Evolutionary conservation across 1,140 invertebrate species (phyloP).

Genomic region (Zaprionus davidi): DNA sequence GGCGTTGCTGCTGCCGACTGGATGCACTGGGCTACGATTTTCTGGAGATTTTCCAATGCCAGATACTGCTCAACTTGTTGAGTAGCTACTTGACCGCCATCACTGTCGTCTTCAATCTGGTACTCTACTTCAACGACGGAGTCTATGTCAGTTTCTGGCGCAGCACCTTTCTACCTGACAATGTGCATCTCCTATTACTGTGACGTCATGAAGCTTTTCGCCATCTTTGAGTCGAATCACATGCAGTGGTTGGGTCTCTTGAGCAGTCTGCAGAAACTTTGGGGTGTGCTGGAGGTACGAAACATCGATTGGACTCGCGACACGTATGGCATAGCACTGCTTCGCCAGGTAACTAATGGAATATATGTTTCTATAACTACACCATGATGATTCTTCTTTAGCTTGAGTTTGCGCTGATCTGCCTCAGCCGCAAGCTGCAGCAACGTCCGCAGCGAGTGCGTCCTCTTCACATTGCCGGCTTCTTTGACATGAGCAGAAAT

Average conservation of each 20-base stretch:
- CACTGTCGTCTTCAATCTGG: constrained; percentile 49
- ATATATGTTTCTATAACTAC: background rate
- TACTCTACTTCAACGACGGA: constrained; percentile 26
- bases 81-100: constrained; percentile 51
- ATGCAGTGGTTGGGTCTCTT: constrained; percentile 3
- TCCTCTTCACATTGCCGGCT: constrained; percentile 48
- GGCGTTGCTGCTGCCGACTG: constrained; percentile 36
- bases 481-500: constrained; percentile 55
- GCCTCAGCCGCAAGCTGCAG: constrained; percentile 46
- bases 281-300: background rate
- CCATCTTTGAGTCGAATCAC: constrained; percentile 15
- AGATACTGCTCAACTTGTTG: constrained; percentile 50
- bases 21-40: constrained; percentile 29
- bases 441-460: constrained; percentile 35
- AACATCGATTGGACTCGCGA: background rate
- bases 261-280: constrained; percentile 5
- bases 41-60: constrained; percentile 46
- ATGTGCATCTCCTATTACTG: constrained; percentile 1
- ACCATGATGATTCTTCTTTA: background rate
- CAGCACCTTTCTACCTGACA: background rate
- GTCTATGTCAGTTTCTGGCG: constrained; percentile 14
- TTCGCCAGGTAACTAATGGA: constrained; percentile 36
- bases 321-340: constrained; percentile 5
- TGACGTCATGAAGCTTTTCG: constrained; percentile 19
- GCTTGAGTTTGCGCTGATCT: constrained; percentile 53